Conservation (phyloP, 2,113 vertebrate genomes). For the Hydrolagus affinis region DNA sequence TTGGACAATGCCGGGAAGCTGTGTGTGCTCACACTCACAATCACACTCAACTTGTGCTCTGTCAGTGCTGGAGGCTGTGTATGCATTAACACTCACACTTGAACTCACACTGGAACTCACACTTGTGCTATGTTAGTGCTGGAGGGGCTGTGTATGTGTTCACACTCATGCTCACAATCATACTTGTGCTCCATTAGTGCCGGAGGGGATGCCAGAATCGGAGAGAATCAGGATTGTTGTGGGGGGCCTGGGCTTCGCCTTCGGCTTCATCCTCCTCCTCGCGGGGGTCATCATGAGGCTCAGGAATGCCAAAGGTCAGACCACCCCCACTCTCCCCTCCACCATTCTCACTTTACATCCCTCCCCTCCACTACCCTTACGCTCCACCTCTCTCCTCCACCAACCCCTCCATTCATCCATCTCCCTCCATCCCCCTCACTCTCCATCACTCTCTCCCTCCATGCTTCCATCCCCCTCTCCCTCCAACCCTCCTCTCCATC, state of each 20-base stretch:
- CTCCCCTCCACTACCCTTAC: no score
- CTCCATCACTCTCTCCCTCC: no score
- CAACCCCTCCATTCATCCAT: no score
- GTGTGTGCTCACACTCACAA: not conserved
- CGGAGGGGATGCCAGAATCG: slow-evolving; percentile 32
- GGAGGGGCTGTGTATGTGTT: not conserved
- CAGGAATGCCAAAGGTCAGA: no score
- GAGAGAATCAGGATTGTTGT: slow-evolving; percentile 39
- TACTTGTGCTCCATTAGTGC: slow-evolving; percentile 29
- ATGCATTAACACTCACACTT: no score
- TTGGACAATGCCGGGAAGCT: not conserved
- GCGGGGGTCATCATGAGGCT: slow-evolving; percentile 39
- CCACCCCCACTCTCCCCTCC: no score
- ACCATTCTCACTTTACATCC: no score
- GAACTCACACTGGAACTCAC: not conserved
- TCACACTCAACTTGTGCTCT: not conserved
- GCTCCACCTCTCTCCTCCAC: no score
- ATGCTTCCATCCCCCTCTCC: no score
- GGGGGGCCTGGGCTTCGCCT: slow-evolving; percentile 34
- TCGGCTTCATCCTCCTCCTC: slow-evolving; percentile 39
- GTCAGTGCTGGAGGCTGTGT: not conserved
- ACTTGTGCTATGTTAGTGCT: no score
- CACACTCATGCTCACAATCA: not conserved
- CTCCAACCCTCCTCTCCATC: no score
- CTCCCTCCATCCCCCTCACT: no score